phyloP scores from a whole-genome alignment of 2,888 invertebrate genomes.

The Saturnia japonica region DNA sequence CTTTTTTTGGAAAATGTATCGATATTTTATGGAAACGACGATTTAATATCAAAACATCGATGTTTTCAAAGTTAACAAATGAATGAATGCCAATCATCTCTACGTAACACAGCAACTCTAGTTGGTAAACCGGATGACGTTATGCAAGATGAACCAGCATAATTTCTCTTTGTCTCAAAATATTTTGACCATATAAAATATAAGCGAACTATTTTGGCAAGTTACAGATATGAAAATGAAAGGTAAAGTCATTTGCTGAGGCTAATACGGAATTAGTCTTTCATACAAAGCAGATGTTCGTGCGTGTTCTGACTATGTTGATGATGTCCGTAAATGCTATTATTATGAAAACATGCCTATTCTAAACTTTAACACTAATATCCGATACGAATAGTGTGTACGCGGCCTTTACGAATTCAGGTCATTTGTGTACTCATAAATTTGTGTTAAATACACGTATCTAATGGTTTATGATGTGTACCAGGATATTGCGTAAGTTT shows the following conservation, averaged over 20 bases:
- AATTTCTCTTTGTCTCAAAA: constrained; percentile 30
- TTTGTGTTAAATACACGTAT: constrained; percentile 33
- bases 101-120: constrained; percentile 45
- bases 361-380: constrained; percentile 32
- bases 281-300: constrained; percentile 2
- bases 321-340: neutral
- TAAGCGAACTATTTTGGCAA: constrained; percentile 25
- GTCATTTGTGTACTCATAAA: constrained; percentile 35
- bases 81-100: no score
- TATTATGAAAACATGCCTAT: constrained; percentile 10
- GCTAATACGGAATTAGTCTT: constrained; percentile 6
- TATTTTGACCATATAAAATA: constrained; percentile 24
- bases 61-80: no score
- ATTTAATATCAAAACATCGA: no score
- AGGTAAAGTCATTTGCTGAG: constrained; percentile 26
- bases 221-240: constrained; percentile 25
- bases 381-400: constrained; percentile 43
- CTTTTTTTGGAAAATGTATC: no score
- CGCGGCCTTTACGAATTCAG: constrained; percentile 41
- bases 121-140: constrained; percentile 31
- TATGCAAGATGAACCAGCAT: constrained; percentile 51
- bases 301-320: neutral
- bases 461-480: constrained; percentile 26
- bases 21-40: no score
- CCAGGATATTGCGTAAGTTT: constrained; percentile 28